Evolutionary conservation across 2,888 invertebrate species (phyloP).

Genomic region (Chydorus sphaericus): DNA sequence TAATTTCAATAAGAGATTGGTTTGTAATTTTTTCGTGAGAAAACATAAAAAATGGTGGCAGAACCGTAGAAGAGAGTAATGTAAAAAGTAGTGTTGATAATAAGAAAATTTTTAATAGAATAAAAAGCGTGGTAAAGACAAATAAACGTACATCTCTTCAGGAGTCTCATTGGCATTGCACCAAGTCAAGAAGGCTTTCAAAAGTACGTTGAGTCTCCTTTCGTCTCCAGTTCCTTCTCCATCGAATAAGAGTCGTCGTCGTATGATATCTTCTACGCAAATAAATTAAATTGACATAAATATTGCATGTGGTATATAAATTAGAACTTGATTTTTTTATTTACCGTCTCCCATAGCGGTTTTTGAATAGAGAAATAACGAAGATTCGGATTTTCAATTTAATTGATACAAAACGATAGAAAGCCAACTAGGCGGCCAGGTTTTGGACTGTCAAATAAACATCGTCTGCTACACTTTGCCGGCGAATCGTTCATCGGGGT

Average conservation of each 20-base stretch:
- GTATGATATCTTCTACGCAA: constrained; percentile 77
- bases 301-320: neutral
- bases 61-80: neutral
- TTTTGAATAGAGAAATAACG: neutral
- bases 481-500: no score
- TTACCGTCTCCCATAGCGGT: constrained; percentile 10
- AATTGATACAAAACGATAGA: no score
- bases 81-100: neutral
- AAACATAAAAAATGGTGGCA: neutral
- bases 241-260: constrained; percentile 77
- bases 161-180: constrained; percentile 8
- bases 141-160: constrained; percentile 15
- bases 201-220: constrained; percentile 63
- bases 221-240: constrained; percentile 97
- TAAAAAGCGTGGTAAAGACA: no score
- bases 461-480: no score
- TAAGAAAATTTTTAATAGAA: neutral
- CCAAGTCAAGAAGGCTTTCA: constrained; percentile 48
- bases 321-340: neutral
- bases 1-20: no score
- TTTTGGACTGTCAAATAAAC: no score
- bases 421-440: no score
- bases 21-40: no score
- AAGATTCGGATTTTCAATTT: no score
- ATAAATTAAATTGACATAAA: constrained; percentile 7